A percentile compares a stretch with the other conserved stretches of the same genome.
These are phyloP conservation scores for Pedetes capensis DNA, from an alignment of 2,113 vertebrate genomes.

Conservation along the genomic window DNA sequence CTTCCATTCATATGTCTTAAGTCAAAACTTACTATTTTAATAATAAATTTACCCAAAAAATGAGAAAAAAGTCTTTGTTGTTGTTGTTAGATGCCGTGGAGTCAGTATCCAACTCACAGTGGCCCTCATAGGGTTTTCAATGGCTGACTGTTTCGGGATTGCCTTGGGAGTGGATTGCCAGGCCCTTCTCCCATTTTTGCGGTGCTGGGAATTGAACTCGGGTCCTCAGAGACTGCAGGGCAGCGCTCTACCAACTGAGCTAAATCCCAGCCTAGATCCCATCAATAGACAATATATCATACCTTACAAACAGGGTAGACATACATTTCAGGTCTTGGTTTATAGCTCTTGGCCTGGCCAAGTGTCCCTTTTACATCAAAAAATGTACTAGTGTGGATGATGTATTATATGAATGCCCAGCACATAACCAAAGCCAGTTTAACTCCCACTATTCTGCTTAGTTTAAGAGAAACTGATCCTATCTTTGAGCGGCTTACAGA, in stretches of 20 bases:
- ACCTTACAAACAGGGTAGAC: neutral
- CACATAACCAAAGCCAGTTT: neutral
- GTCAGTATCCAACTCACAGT: too few relatives aligned
- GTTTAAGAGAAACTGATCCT: neutral
- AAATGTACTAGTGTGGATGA: neutral
- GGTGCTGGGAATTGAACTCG: too few relatives aligned
- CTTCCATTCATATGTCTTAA: neutral
- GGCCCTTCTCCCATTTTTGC: too few relatives aligned
- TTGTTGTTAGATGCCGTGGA: too few relatives aligned
- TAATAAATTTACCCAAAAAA: neutral
- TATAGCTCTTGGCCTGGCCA: neutral
- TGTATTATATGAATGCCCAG: neutral
- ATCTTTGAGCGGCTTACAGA: neutral
- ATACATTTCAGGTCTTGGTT: neutral
- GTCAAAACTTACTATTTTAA: neutral
- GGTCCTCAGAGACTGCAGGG: too few relatives aligned
- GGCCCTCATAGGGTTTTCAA: too few relatives aligned
- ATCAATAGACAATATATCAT: neutral
- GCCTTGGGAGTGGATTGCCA: too few relatives aligned
- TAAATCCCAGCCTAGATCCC: too few relatives aligned
- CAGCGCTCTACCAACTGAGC: too few relatives aligned
- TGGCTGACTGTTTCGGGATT: too few relatives aligned
- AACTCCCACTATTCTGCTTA: neutral
- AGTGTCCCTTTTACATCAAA: neutral
- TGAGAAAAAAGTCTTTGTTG: neutral